phyloP scores from a whole-genome alignment of 2,888 invertebrate genomes.

The Tetrapedia diversipes region DNA sequence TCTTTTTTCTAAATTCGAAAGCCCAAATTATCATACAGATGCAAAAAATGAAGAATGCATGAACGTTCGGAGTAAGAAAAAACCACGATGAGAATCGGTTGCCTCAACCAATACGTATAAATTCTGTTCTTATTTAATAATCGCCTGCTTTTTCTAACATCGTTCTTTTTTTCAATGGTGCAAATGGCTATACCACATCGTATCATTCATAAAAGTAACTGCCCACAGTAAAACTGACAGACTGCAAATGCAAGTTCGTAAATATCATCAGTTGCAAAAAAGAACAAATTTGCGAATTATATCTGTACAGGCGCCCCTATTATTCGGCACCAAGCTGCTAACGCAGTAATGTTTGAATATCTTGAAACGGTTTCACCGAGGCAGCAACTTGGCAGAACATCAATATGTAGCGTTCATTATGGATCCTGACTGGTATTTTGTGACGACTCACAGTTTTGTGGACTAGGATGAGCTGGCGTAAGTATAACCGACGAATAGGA shows the following conservation, averaged over 20 bases:
- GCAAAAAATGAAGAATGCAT: slow-evolving; percentile 38
- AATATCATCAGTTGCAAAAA: slow-evolving; percentile 65
- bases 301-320: slow-evolving; percentile 74
- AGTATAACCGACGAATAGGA: slow-evolving; percentile 11
- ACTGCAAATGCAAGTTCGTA: slow-evolving; percentile 62
- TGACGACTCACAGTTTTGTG: slow-evolving; percentile 76
- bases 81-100: slow-evolving; percentile 51
- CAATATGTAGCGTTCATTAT: slow-evolving; percentile 77
- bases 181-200: slow-evolving; percentile 67
- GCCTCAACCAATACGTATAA: slow-evolving; percentile 68
- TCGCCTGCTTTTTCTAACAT: slow-evolving; percentile 60
- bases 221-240: slow-evolving; percentile 65
- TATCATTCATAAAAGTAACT: slow-evolving; percentile 63
- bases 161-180: slow-evolving; percentile 61
- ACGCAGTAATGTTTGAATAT: slow-evolving; percentile 66
- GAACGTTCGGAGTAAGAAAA: slow-evolving; percentile 51
- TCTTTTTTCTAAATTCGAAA: slow-evolving; percentile 41
- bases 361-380: slow-evolving; percentile 71
- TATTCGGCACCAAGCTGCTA: slow-evolving; percentile 68
- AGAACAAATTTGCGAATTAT: slow-evolving; percentile 67
- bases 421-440: slow-evolving; percentile 80
- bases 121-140: slow-evolving; percentile 66
- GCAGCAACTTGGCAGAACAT: slow-evolving; percentile 70
- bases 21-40: slow-evolving; percentile 36
- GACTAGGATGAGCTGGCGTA: slow-evolving; percentile 62